Evolutionary conservation across 2,888 invertebrate species (phyloP), one percentile per base, ranked within the genome.

Genomic region (Cheiracanthium punctorium): DNA sequence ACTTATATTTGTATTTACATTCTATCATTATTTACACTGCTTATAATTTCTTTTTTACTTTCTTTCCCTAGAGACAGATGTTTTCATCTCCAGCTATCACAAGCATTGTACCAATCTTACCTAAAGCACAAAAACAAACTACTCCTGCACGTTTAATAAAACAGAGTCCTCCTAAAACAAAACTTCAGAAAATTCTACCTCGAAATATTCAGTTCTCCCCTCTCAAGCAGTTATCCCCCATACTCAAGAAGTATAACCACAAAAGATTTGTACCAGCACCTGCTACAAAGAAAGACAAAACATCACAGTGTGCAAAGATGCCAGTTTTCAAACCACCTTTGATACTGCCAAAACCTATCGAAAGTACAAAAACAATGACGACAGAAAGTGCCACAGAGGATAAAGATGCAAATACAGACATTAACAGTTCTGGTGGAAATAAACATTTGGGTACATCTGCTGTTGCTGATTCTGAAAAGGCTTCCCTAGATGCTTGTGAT

Each of bases 201-300:
- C 73, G 81, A n/a, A 48, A 41, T 7, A 12, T 32, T 17, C 69
- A 52, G 28, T 65, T 77, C 43, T 84, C 88, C 12, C 88, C 86
- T n/a, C 37, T 87, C 20, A 87, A 80, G 32, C 86, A 88, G 4
- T 77, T 87, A 64, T 75, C 64, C 48, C 89, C 89, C 1, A 89
- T 89, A 64, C 67, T 89, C 14, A 89, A 87, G 71, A 89, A 89
- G 72, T 89, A 89, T 70, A 85, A 87, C 20, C 87, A 82, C 20
- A 80, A 80, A 29, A 80, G 80, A 75, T 48, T 67, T 14, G 4
- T n/a, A 4, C 58, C 58, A 58, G 43, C 14, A 48, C 1, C 17
- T 14, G 32, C 4, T 37, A 72, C 76, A 17, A 2, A 24, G 20
- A 82, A 77, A 67, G 29, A 20, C 14, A 82, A 77, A 20, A 20